A percentile compares a stretch with the other conserved stretches of the same genome.
Evolutionary conservation across 2,888 invertebrate species (phyloP).

Genomic region (Conus canariensis): DNA sequence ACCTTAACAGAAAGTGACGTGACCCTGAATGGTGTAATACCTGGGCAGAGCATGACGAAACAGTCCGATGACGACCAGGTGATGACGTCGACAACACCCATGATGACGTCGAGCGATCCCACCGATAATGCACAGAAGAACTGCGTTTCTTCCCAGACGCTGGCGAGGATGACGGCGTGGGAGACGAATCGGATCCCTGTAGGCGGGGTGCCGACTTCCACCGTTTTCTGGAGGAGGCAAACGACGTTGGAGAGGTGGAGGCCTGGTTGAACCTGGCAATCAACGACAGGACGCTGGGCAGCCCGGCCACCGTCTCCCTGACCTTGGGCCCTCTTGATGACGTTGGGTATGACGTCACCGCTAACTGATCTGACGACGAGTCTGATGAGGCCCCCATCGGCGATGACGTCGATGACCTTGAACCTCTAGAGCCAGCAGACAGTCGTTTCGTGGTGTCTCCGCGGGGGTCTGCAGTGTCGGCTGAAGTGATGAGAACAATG

Average conservation of each 20-base stretch:
- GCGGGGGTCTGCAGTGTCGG: neutral
- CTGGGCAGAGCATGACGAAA: constrained; percentile 13
- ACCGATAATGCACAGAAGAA: neutral
- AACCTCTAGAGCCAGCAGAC: neutral
- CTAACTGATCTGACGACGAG: neutral
- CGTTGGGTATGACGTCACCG: neutral
- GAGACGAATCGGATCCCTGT: neutral
- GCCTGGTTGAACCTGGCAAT: constrained; percentile 21
- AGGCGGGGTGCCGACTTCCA: constrained; percentile 9
- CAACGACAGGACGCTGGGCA: constrained; percentile 35
- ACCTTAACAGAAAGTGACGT: too few relatives aligned
- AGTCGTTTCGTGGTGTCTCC: neutral
- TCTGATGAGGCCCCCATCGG: neutral
- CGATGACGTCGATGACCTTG: neutral
- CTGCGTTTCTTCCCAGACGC: constrained; percentile 20
- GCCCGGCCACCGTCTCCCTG: constrained; percentile 29
- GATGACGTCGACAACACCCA: constrained; percentile 9
- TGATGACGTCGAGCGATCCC: neutral
- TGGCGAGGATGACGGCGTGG: neutral
- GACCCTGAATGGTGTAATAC: constrained; percentile 1
- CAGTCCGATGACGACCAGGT: neutral
- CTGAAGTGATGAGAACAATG: constrained; percentile 9
- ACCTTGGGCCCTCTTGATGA: neutral
- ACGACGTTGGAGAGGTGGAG: neutral
- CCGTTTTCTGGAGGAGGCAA: constrained; percentile 15